Percentiles rank a stretch among this genome's conserved stretches.
Evolutionary conservation across 1,140 invertebrate species (phyloP).

Genomic region (Gryon sp.): DNA sequence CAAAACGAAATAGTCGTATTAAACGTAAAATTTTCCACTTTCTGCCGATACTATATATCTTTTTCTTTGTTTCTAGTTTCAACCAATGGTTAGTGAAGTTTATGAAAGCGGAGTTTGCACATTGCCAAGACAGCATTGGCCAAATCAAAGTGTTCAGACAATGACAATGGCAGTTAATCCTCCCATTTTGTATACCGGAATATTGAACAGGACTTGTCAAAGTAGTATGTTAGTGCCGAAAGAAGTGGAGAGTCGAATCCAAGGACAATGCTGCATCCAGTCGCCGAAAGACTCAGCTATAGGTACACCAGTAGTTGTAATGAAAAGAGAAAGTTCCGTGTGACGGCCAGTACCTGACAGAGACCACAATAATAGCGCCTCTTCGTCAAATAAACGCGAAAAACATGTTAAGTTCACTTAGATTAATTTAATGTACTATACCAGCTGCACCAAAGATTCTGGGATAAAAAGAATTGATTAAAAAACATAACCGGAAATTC

Average conservation of each 20-base stretch:
- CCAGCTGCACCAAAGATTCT: background rate
- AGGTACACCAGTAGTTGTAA: conserved; percentile 72
- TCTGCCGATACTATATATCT: background rate
- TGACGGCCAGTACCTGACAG: conserved; percentile 69
- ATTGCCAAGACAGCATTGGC: conserved; percentile 77
- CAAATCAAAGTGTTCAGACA: conserved; percentile 72
- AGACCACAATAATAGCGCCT: conserved; percentile 39
- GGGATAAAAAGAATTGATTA: too few relatives aligned
- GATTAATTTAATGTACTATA: conserved; percentile 9
- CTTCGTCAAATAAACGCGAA: conserved; percentile 40
- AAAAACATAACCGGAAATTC: too few relatives aligned
- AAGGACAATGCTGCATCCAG: conserved; percentile 73
- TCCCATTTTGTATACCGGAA: conserved; percentile 72
- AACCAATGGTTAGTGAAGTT: conserved; percentile 73
- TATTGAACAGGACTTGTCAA: conserved; percentile 70
- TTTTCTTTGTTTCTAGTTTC: conserved; percentile 66
- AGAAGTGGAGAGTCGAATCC: conserved; percentile 70
- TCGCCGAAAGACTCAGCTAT: conserved; percentile 70
- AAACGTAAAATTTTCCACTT: too few relatives aligned
- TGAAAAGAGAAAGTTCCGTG: conserved; percentile 79
- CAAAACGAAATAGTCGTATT: too few relatives aligned
- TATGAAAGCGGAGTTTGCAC: conserved; percentile 77
- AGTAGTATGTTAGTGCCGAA: conserved; percentile 71
- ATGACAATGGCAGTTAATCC: conserved; percentile 76
- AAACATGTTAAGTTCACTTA: conserved; percentile 30